These are phyloP conservation scores for Brachionus asplanchnoidis DNA, from an alignment of 1,140 invertebrate species.

Conservation along the genomic window DNA sequence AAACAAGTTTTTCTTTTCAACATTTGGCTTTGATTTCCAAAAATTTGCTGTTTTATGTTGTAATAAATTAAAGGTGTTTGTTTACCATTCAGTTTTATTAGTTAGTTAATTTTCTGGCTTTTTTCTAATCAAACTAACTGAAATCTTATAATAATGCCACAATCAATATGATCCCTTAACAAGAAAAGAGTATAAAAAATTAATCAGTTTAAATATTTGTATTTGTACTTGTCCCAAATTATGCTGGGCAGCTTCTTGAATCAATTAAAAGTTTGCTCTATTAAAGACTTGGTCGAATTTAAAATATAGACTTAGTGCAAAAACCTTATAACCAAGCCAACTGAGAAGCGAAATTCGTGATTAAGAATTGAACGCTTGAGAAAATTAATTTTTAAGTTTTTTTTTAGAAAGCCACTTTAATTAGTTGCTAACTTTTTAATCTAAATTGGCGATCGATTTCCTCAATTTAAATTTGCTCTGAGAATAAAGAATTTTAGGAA, in stretches of 20 bases:
- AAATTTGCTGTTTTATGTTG: neutral
- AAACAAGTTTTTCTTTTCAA: neutral
- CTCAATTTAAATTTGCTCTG: neutral
- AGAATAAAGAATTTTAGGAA: neutral
- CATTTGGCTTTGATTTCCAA: neutral
- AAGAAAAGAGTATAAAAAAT: neutral
- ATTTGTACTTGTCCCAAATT: conserved; percentile 9
- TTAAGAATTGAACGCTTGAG: neutral
- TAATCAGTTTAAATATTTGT: conserved; percentile 28
- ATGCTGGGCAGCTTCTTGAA: neutral
- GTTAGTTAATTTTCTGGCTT: neutral
- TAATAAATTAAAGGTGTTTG: neutral
- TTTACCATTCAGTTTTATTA: neutral
- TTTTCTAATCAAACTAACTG: neutral
- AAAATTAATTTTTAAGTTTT: neutral
- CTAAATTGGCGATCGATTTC: neutral
- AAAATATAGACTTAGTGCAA: neutral
- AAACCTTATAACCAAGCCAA: neutral
- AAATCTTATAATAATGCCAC: neutral
- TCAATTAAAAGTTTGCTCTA: neutral
- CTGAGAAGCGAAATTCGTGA: neutral
- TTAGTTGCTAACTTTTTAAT: neutral
- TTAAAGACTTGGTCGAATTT: neutral
- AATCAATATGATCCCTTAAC: neutral
- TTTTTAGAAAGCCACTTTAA: neutral